phyloP scores from a whole-genome alignment of 2,113 vertebrate genomes.

The Dascyllus trimaculatus region DNA sequence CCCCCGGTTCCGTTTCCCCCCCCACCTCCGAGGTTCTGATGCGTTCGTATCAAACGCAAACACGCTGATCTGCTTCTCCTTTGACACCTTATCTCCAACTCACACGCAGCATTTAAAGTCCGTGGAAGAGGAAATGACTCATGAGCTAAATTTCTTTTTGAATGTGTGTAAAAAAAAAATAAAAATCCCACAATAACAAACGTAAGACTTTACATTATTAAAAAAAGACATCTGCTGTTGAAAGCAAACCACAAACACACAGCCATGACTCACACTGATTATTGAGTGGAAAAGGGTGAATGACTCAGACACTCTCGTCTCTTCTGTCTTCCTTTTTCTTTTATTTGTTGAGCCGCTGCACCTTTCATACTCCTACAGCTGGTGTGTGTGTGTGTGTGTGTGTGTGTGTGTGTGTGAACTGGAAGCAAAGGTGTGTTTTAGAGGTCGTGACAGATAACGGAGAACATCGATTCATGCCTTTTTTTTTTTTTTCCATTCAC shows the following conservation, averaged over 20 bases:
- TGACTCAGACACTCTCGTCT: slow-evolving; percentile 46
- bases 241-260: slow-evolving; percentile 24
- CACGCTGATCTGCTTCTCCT: slow-evolving; percentile 34
- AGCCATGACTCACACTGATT: slow-evolving; percentile 56
- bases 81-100: slow-evolving; percentile 50
- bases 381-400: not conserved
- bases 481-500: slow-evolving; percentile 20
- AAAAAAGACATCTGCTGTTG: slow-evolving; percentile 19
- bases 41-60: slow-evolving; percentile 57
- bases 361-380: slow-evolving; percentile 24
- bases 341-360: slow-evolving; percentile 17
- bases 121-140: slow-evolving; percentile 49
- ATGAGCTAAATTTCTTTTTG: slow-evolving; percentile 7
- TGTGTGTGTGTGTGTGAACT: too few species aligned
- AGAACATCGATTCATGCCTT: slow-evolving; percentile 40
- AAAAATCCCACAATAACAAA: slow-evolving; percentile 11
- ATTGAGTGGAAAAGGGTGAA: slow-evolving; percentile 44
- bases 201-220: not conserved
- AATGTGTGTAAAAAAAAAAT: slow-evolving; percentile 5
- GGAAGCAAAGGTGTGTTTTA: slow-evolving; percentile 10
- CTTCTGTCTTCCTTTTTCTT: slow-evolving; percentile 9
- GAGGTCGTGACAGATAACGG: slow-evolving; percentile 14
- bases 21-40: slow-evolving; percentile 1
- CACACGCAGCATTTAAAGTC: slow-evolving; percentile 16
- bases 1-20: slow-evolving; percentile 19